Evolutionary conservation across 2,113 vertebrate species (phyloP), one percentile per base, ranked within the genome.

Genomic region (Muscicapa adusta): DNA sequence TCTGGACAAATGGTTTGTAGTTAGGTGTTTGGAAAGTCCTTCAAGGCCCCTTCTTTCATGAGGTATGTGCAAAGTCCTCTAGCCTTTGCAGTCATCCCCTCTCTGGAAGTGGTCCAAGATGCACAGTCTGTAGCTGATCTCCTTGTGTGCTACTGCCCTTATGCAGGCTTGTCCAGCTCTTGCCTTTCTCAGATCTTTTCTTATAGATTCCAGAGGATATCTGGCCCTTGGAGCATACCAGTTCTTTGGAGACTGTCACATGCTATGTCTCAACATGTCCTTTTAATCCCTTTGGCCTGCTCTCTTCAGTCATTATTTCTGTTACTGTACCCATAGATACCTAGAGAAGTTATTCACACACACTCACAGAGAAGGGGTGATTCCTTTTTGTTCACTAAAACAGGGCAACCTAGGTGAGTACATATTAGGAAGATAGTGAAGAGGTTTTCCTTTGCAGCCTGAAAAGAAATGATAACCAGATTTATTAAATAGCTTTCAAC

Each of bases 91-190:
- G 67, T 29, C 22, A 23, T 72, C 17, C 8, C 9, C 22, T 43
- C 79, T 50, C 51, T 79, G 74, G 26, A 29, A 56, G 19, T 38
- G 8, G 11, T 33, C 56, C 29, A 67, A 58, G 42, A 36, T 11
- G 12, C 24, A 48, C 10, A 33, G 31, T 23, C 28, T 3, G 0
- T 15, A 65, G 6, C 20, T 45, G 67, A 76, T 45, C 10, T 15
- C 28, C 24, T 4, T 0, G 1, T 40, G n/a, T 6, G 1, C 48
- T 65, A 28, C 53, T 53, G 42, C 17, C 19, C 18, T 82, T 79
- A 36, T 15, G 36, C 16, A 48, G 28, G 29, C 66, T 76, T 79
- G 14, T 20, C 11, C 50, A 75, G 3, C 11, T 75, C 54, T 45
- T 70, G 38, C 6, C 4, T 5, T 76, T 93, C n/a, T 61, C 50